Conservation (phyloP, 1,140 invertebrate genomes). For the Phocides pigmalion region DNA sequence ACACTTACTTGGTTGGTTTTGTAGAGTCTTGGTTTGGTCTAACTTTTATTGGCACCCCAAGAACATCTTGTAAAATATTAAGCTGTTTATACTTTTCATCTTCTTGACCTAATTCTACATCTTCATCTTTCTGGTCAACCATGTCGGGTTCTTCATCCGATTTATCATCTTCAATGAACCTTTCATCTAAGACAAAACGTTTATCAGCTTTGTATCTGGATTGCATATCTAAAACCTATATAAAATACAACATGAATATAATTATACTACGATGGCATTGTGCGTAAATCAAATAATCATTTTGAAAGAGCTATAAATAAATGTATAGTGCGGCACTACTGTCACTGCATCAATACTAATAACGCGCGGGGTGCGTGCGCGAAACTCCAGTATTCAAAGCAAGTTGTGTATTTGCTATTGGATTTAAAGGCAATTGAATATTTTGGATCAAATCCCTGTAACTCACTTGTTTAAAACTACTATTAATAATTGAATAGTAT, state of each 20-base stretch:
- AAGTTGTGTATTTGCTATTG: too few species aligned
- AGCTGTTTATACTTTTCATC: slow-evolving; percentile 85
- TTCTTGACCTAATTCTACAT: slow-evolving; percentile 62
- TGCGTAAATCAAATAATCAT: not conserved
- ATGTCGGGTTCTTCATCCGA: slow-evolving; percentile 44
- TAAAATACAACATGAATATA: slow-evolving; percentile 27
- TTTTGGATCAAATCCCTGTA: too few species aligned
- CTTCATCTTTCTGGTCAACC: slow-evolving; percentile 40
- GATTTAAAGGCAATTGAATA: too few species aligned
- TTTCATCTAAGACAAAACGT: slow-evolving; percentile 85
- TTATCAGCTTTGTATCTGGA: slow-evolving; percentile 85
- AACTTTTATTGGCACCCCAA: slow-evolving; percentile 77
- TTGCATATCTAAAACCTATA: slow-evolving; percentile 84
- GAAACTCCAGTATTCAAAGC: too few species aligned
- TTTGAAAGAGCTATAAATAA: too few species aligned
- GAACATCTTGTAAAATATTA: slow-evolving; percentile 84
- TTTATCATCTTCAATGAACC: slow-evolving; percentile 81
- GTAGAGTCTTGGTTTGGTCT: slow-evolving; percentile 49
- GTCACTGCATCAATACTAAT: too few species aligned
- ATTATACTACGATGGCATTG: not conserved
- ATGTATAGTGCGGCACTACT: too few species aligned
- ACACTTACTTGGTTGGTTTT: slow-evolving; percentile 70
- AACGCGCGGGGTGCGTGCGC: too few species aligned
- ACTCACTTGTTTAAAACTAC: too few species aligned
- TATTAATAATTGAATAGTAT: too few species aligned